Conservation (phyloP, 2,797 vertebrate genomes). For the Phyllotis vaccarum region DNA sequence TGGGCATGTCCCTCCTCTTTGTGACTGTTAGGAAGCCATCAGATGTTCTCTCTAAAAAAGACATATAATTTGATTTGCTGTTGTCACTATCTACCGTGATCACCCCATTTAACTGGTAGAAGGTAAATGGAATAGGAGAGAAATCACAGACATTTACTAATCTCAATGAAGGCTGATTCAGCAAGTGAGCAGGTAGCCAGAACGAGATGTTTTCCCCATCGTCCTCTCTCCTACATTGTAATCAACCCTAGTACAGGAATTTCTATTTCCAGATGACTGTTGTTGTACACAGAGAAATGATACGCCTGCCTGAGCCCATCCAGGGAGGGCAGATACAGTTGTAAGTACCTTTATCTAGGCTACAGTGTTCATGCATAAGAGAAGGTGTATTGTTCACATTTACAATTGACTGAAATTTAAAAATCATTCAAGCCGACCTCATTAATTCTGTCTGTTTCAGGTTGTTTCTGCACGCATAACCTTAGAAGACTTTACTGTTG, state of each 20-base stretch:
- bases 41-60: background rate
- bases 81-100: background rate
- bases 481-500: background rate
- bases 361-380: background rate
- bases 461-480: background rate
- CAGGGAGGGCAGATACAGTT: background rate
- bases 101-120: background rate
- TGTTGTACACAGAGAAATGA: background rate
- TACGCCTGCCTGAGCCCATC: background rate
- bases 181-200: no score
- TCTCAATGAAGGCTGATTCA: accelerated
- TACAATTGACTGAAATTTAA: background rate
- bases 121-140: background rate
- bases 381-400: background rate
- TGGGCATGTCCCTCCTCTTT: background rate
- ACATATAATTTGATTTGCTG: background rate
- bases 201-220: accelerated
- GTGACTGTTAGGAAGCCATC: background rate
- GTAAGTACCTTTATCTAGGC: background rate
- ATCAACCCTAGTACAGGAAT: no score
- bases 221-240: background rate
- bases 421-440: background rate
- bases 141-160: background rate
- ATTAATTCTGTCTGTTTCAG: background rate
- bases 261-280: background rate